A percentile compares a stretch with the other conserved stretches of the same genome.
phyloP scores from a whole-genome alignment of 2,797 vertebrate genomes.

The Thunnus albacares region DNA sequence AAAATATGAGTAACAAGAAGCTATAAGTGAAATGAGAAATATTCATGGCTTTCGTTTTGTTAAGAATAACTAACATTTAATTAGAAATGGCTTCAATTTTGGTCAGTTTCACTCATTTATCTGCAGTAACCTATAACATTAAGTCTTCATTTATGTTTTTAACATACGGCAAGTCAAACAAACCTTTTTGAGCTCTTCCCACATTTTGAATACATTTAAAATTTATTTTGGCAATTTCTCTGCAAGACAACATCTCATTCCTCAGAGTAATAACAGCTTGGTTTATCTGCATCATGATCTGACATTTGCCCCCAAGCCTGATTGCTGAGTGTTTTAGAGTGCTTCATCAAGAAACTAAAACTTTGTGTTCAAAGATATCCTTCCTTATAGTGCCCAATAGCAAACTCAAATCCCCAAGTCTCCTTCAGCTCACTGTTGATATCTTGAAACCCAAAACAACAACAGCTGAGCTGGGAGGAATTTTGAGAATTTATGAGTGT shows the following conservation, averaged over 20 bases:
- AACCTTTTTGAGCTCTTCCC: conserved; percentile 6
- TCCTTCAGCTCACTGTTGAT: conserved; percentile 27
- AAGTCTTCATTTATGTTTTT: neutral
- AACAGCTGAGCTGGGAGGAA: conserved; percentile 20
- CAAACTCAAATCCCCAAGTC: conserved; percentile 37
- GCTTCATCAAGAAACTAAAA: conserved; percentile 38
- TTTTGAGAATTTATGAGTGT: conserved; percentile 11
- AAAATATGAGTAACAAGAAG: conserved; percentile 8
- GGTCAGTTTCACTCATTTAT: neutral
- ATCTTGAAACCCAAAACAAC: conserved; percentile 25
- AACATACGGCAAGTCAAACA: neutral
- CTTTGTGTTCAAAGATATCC: conserved; percentile 53
- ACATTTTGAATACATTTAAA: conserved; percentile 15
- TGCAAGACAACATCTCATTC: conserved; percentile 45
- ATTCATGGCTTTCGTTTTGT: neutral
- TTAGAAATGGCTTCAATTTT: too few species aligned
- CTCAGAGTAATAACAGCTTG: conserved; percentile 38
- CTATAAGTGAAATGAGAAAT: neutral
- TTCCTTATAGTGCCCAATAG: conserved; percentile 33
- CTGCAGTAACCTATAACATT: neutral
- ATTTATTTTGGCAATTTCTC: conserved; percentile 32
- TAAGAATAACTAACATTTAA: neutral
- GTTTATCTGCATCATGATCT: conserved; percentile 50
- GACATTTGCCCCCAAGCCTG: conserved; percentile 54
- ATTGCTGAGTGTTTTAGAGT: conserved; percentile 49